phyloP scores from a whole-genome alignment of 2,797 vertebrate genomes.

The Megaceryle alcyon region DNA sequence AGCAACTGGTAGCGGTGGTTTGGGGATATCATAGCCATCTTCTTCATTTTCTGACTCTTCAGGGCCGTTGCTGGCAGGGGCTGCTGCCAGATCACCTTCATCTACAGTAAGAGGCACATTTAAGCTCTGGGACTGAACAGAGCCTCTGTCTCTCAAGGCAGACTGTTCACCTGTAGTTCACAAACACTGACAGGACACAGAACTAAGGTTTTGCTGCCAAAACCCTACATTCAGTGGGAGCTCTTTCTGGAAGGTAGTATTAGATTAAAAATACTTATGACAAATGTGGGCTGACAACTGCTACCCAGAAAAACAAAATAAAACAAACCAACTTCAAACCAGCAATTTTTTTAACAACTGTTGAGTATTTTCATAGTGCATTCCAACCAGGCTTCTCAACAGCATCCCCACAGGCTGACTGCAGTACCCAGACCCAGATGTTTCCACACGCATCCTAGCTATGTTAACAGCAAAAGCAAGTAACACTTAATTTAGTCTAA shows the following conservation, averaged over 20 bases:
- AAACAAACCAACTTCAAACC: neutral
- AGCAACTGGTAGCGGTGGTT: slow-evolving; percentile 80
- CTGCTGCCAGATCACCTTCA: slow-evolving; percentile 62
- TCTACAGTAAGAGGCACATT: neutral
- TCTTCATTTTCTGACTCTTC: slow-evolving; percentile 87
- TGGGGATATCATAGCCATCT: slow-evolving; percentile 90
- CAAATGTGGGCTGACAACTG: neutral
- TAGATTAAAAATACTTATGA: neutral
- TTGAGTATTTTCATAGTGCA: neutral
- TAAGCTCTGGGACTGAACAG: neutral
- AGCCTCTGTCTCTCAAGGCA: neutral
- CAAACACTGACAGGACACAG: neutral
- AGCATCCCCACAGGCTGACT: neutral
- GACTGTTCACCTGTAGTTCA: neutral
- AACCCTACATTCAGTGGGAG: neutral
- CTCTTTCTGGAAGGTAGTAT: neutral
- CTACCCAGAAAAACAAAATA: neutral
- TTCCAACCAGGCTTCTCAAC: neutral
- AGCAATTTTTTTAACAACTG: neutral
- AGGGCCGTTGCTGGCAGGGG: slow-evolving; percentile 52
- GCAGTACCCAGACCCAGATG: neutral
- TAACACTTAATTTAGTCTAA: neutral
- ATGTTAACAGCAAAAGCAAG: neutral
- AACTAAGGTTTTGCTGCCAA: neutral
- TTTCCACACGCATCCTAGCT: neutral